Conservation (phyloP, 2,888 invertebrate genomes). For the Microctonus aethiopoides region DNA sequence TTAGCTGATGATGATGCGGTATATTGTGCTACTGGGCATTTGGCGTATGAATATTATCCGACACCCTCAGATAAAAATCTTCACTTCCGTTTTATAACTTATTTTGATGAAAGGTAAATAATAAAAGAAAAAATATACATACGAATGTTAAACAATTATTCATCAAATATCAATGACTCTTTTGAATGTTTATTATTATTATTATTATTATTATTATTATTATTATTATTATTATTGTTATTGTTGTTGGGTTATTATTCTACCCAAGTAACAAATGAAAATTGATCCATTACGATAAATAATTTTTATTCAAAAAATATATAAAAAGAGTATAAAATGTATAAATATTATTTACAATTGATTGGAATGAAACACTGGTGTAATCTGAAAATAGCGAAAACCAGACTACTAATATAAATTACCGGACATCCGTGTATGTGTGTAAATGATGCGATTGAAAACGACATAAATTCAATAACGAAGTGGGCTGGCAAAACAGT, state of each 20-base stretch:
- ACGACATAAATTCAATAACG: neutral
- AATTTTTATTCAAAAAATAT: too few relatives aligned
- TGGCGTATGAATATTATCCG: constrained; percentile 17
- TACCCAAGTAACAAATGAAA: too few relatives aligned
- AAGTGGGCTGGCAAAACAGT: neutral
- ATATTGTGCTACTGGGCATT: constrained; percentile 6
- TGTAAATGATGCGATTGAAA: neutral
- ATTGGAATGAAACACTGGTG: neutral
- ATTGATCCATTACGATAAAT: too few relatives aligned
- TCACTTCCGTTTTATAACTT: constrained; percentile 26
- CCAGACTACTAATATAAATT: neutral
- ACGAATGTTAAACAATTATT: neutral
- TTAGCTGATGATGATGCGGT: neutral
- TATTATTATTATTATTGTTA: too few relatives aligned
- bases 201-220: too few relatives aligned
- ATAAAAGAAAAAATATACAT: neutral
- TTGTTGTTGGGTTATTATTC: too few relatives aligned
- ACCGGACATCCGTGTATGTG: neutral
- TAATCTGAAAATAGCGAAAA: constrained; percentile 1
- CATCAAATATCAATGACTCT: too few relatives aligned
- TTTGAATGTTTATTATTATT: too few relatives aligned
- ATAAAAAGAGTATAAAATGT: neutral
- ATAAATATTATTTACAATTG: neutral
- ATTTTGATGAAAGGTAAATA: neutral
- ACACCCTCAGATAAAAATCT: constrained; percentile 15